phyloP scores from a whole-genome alignment of 92 coral and sea anemone genomes.

The Epizoanthus ramosus region DNA sequence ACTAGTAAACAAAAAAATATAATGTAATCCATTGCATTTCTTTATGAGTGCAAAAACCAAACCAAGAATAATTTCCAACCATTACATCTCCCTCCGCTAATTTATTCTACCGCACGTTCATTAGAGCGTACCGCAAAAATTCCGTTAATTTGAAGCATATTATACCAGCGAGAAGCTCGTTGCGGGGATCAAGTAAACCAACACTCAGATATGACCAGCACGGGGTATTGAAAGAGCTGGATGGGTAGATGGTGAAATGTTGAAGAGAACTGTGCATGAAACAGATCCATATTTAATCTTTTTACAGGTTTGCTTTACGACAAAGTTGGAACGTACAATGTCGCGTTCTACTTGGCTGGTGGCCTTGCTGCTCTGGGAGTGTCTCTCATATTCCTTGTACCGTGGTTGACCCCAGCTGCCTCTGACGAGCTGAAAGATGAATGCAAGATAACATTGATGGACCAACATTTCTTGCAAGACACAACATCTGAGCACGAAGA shows the following conservation, averaged over 20 bases:
- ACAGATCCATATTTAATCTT: too few species aligned
- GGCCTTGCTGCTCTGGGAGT: constrained; percentile 23
- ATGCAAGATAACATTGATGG: constrained; percentile 14
- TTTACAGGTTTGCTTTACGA: constrained; percentile 37
- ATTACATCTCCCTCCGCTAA: not conserved
- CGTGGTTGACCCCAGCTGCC: constrained; percentile 2
- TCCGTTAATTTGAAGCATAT: too few species aligned
- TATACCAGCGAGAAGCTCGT: too few species aligned
- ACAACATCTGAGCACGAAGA: not conserved
- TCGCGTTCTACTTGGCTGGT: constrained; percentile 38
- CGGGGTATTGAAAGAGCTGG: too few species aligned
- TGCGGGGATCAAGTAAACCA: too few species aligned
- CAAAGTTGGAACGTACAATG: constrained; percentile 26
- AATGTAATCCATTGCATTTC: not conserved
- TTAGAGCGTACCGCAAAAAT: too few species aligned
- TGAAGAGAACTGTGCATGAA: too few species aligned
- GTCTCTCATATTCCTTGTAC: constrained; percentile 33
- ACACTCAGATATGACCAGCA: too few species aligned
- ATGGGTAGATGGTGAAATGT: too few species aligned
- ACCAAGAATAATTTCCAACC: not conserved
- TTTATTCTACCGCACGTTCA: too few species aligned
- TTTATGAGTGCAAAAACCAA: not conserved
- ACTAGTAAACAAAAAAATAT: too few species aligned
- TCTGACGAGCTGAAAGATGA: not conserved
- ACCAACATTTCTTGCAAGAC: not conserved